These are phyloP conservation scores for Hirtodrosophila confusa DNA, from an alignment of 2,888 invertebrate species.

Conservation along the genomic window DNA sequence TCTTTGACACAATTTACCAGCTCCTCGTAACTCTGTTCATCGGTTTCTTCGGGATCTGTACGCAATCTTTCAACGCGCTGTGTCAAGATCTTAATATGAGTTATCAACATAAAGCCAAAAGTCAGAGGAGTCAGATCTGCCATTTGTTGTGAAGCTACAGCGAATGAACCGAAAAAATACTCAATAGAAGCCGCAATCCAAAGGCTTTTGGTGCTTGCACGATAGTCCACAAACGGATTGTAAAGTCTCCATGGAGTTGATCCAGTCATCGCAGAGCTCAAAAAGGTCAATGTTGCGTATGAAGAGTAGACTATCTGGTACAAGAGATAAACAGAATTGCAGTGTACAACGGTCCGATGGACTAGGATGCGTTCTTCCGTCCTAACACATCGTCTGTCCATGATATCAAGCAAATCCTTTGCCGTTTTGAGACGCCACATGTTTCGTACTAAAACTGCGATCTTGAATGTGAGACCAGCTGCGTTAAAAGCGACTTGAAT, in stretches of 20 bases:
- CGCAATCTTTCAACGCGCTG: conserved; percentile 33
- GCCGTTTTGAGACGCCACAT: too few species aligned
- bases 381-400: too few species aligned
- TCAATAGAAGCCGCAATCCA: conserved; percentile 27
- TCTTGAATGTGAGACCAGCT: conserved; percentile 8
- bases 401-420: not conserved
- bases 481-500: conserved; percentile 40
- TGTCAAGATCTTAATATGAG: conserved; percentile 30
- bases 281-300: conserved; percentile 11
- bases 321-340: too few species aligned
- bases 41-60: not conserved
- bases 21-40: conserved; percentile 17
- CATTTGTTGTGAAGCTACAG: conserved; percentile 19
- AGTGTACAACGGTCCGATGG: too few species aligned
- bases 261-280: conserved; percentile 27
- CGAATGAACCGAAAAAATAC: not conserved
- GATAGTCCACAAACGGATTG: conserved; percentile 39
- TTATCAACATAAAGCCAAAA: conserved; percentile 29
- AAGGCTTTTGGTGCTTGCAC: conserved; percentile 7
- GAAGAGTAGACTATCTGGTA: too few species aligned
- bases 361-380: too few species aligned
- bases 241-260: conserved; percentile 46
- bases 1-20: conserved; percentile 44
- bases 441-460: not conserved
- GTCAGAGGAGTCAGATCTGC: conserved; percentile 30